Percentiles rank a stretch among this genome's conserved stretches.
These are phyloP conservation scores for Pogonognathellus flavescens DNA, from an alignment of 1,140 invertebrate species.

Conservation along the genomic window DNA sequence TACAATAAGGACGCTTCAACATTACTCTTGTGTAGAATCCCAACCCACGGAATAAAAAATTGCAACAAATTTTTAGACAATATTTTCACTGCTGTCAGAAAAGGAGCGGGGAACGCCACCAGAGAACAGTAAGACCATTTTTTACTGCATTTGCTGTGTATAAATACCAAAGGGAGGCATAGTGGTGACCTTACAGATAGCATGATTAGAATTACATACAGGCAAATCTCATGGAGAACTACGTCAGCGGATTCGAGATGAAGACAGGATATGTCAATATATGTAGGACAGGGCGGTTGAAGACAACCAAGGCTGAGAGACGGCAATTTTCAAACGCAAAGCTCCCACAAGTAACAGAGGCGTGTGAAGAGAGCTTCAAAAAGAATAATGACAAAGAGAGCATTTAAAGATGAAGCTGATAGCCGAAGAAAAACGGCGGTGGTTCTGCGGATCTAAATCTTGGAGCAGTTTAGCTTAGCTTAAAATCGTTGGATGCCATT, in stretches of 20 bases:
- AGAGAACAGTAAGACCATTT: background rate
- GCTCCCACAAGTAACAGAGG: constrained; percentile 41
- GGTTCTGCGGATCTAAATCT: constrained; percentile 9
- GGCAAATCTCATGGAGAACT: background rate
- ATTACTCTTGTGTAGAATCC: too few species aligned
- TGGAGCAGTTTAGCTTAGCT: constrained; percentile 11
- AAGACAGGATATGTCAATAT: constrained; percentile 21
- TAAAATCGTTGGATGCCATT: background rate
- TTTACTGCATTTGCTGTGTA: background rate
- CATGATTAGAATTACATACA: background rate
- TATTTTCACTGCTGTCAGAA: too few species aligned
- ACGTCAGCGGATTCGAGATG: constrained; percentile 20
- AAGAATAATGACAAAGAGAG: constrained; percentile 59
- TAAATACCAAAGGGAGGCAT: background rate
- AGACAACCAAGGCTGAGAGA: background rate
- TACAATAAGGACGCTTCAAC: background rate
- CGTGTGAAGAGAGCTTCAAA: constrained; percentile 17
- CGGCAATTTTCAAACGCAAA: background rate
- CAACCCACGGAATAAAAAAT: too few species aligned
- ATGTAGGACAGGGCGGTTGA: background rate
- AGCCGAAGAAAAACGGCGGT: constrained; percentile 57
- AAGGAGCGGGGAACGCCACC: too few species aligned
- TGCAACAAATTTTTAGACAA: too few species aligned
- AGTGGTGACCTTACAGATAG: too few species aligned
- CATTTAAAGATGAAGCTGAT: constrained; percentile 62